These are phyloP conservation scores for Paguma larvata DNA, from an alignment of 2,797 vertebrate species.

Conservation along the genomic window DNA sequence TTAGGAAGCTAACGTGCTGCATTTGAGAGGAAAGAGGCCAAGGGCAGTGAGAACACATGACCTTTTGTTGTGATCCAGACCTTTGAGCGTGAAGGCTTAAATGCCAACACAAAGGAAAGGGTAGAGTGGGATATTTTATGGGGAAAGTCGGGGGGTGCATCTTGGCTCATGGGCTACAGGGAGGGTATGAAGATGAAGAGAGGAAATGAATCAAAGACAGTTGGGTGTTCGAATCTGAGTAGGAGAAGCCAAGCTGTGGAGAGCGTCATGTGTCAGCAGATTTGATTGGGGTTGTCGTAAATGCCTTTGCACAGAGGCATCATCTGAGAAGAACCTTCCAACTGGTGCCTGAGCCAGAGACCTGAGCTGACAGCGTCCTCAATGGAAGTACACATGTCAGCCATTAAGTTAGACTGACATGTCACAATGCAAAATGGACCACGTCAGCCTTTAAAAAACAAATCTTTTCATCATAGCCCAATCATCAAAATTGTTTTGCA, in stretches of 20 bases:
- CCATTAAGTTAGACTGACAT: background rate
- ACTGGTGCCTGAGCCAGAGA: background rate
- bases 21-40: background rate
- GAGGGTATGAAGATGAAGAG: background rate
- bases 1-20: background rate
- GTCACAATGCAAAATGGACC: background rate
- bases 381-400: fast-evolving
- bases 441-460: background rate
- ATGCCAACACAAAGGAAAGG: background rate
- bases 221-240: background rate
- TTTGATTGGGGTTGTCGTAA: background rate
- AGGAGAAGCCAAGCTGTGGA: background rate
- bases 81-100: background rate
- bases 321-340: background rate
- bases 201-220: background rate
- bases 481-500: background rate
- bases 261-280: background rate
- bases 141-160: background rate
- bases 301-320: background rate
- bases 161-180: background rate
- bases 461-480: background rate
- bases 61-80: background rate
- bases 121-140: fast-evolving
- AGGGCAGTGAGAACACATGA: background rate
- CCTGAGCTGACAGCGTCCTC: background rate